Base-by-base conservation (phyloP, 2,888 invertebrate species). In the Agapostemon virescens region DNA sequence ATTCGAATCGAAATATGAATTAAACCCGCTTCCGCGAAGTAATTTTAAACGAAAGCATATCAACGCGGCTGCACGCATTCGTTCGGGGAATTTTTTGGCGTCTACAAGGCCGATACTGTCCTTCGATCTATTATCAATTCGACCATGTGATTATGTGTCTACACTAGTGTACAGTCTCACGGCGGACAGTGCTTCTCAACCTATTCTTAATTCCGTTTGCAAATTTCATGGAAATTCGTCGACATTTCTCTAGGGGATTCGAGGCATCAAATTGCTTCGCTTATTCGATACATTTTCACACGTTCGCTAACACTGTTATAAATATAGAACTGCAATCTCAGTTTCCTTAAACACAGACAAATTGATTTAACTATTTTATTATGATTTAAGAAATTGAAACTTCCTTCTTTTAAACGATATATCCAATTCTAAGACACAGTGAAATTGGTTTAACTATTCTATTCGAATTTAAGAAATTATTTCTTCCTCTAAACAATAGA, bases 111-210 rank as follows among this genome's bases (percentile, higher is more conserved):
- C 63, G 9, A 36, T 63, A 13, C 63, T 6, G 36, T 36, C 63
- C 63, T 36, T 63, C 20, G 33, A 36, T 36, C 33, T 63, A 63
- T 63, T 63, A 63, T 63, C 63, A 63, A 36, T 63, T 63, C 15
- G 36, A n/a, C n/a, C 36, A 63, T 36, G 63, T 36, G 63, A 36
- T 63, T 13, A n/a, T 36, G 36, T 1, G n/a, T 55, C 17, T 5
- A 58, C 58, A 33, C 33, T 33, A 33, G 61, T 61, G 61, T 33
- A 61, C 33, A 30, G 55, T 55, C 55, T 61, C 20, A 4, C 2
- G 17, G 33, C 20, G 30, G 2, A 20, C 61, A 61, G 61, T 61
- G 61, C 17, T 20, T 11, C 61, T 61, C 61, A 61, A 30, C 17
- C 61, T 9, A 9, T 61, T 30, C 33, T 4, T 4, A 11, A 58